Evolutionary conservation across 2,113 vertebrate genomes (phyloP), one percentile per base, ranked within the genome.

Genomic region (Oreocharis arfaki): DNA sequence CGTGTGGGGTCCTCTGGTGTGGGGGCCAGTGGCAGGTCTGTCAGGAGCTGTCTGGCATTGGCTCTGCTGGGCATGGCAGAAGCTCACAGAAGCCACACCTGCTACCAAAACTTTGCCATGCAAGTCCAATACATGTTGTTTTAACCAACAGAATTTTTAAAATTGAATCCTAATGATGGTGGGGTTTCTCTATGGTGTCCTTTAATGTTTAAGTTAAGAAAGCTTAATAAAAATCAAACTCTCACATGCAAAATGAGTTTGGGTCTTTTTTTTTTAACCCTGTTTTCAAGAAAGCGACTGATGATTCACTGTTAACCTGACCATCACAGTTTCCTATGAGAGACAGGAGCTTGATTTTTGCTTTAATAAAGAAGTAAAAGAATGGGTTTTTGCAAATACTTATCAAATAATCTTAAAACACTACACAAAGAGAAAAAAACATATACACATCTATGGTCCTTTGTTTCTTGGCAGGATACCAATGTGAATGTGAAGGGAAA

Each of bases 311-410:
- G 19, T 46, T 68, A 65, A 33, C 32, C 3, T 30, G 19, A 30
- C 69, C 39, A 73, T 64, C 52, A 30, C 39, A 74, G 23, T 16
- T 5, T 85, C 42, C 28, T 23, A 16, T 6, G 52, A 87, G 33
- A 57, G 7, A 32, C 14, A 55, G 50, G 5, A 67, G 19, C 20
- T 70, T 80, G 26, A 67, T 41, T 81, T 84, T 60, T 87, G 30
- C 49, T 85, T 81, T 71, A 90, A 59, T 26, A 73, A 78, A 39
- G 46, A 81, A 87, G 18, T 8, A 57, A 32, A 65, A 64, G 20
- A 44, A 27, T 1, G 0, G 0, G 1, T 19, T 82, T 80, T 55
- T 71, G 39, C 24, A 70, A 84, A 73, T 50, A 60, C 10, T 70
- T 56, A 19, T 64, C 13, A 86, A 53, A 86, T 42, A 15, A 57